These are phyloP conservation scores for Apogon hyalosoma DNA, from an alignment of 2,797 vertebrate species.

Conservation along the genomic window DNA sequence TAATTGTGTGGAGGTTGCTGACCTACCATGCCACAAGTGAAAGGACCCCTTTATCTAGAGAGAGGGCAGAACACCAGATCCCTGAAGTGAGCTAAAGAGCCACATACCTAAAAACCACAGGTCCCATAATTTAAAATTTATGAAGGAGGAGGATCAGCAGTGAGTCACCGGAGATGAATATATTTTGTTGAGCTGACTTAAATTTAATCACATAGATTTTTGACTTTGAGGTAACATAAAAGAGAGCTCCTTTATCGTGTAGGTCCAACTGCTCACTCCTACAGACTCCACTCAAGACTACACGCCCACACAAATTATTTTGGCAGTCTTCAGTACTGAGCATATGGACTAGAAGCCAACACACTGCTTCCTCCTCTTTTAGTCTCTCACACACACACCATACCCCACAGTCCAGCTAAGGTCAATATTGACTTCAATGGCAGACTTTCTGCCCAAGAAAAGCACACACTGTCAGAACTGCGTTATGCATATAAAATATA, in stretches of 20 bases:
- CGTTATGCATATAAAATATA: slow-evolving; percentile 43
- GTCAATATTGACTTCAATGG: slow-evolving; percentile 80
- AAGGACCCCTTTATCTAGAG: slow-evolving; percentile 58
- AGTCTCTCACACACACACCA: slow-evolving; percentile 18
- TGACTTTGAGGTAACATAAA: slow-evolving; percentile 11
- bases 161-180: slow-evolving; percentile 39
- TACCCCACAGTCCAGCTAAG: slow-evolving; percentile 44
- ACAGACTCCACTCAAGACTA: slow-evolving; percentile 17
- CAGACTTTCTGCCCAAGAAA: slow-evolving; percentile 54
- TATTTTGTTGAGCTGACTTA: slow-evolving; percentile 15
- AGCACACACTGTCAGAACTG: slow-evolving; percentile 44
- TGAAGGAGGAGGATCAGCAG: slow-evolving; percentile 24
- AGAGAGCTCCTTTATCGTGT: slow-evolving; percentile 1
- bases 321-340: slow-evolving; percentile 41
- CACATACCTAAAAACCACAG: slow-evolving; percentile 34
- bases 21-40: slow-evolving; percentile 51
- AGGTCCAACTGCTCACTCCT: slow-evolving; percentile 14
- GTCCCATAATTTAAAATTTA: slow-evolving; percentile 50
- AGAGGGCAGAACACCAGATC: slow-evolving; percentile 49
- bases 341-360: slow-evolving; percentile 52
- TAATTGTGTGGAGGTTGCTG: slow-evolving; percentile 44
- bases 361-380: slow-evolving; percentile 38
- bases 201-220: slow-evolving; percentile 24
- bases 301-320: slow-evolving; percentile 24
- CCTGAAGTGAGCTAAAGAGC: slow-evolving; percentile 47